Evolutionary conservation across 2,797 vertebrate genomes (phyloP).

Genomic region (Gallinago stenura): DNA sequence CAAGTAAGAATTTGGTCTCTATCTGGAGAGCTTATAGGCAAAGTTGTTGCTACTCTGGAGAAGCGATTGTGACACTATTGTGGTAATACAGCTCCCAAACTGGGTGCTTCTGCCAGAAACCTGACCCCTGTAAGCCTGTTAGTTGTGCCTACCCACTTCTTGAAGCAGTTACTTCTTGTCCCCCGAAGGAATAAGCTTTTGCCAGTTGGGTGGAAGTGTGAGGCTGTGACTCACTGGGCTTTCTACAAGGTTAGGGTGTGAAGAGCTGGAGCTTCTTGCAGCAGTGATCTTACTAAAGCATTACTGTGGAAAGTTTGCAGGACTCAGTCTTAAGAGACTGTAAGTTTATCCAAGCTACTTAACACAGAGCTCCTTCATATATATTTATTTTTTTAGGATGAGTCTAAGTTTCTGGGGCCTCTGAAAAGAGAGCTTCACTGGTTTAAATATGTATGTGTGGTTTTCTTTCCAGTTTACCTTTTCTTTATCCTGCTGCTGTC

Average conservation of each 20-base stretch:
- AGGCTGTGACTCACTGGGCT: slow-evolving; percentile 17
- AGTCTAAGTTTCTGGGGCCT: neutral
- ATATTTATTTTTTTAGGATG: neutral
- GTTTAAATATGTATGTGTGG: neutral
- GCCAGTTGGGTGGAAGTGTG: neutral
- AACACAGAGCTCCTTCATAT: neutral
- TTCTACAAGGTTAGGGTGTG: neutral
- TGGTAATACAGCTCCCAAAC: neutral
- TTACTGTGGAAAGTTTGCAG: neutral
- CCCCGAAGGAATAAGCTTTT: slow-evolving; percentile 32
- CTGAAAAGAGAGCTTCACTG: neutral
- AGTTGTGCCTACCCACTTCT: neutral
- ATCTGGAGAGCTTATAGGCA: neutral
- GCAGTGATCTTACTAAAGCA: neutral
- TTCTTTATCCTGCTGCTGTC: neutral
- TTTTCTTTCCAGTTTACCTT: neutral
- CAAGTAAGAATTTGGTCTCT: neutral
- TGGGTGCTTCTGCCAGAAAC: neutral
- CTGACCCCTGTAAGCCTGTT: neutral
- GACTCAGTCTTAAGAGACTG: neutral
- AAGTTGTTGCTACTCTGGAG: neutral
- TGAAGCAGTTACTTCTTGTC: neutral
- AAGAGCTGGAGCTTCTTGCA: slow-evolving; percentile 14
- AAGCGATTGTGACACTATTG: neutral
- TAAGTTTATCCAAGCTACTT: neutral